Evolutionary conservation across 2,797 vertebrate species (phyloP).

Genomic region (Brotula barbata): DNA sequence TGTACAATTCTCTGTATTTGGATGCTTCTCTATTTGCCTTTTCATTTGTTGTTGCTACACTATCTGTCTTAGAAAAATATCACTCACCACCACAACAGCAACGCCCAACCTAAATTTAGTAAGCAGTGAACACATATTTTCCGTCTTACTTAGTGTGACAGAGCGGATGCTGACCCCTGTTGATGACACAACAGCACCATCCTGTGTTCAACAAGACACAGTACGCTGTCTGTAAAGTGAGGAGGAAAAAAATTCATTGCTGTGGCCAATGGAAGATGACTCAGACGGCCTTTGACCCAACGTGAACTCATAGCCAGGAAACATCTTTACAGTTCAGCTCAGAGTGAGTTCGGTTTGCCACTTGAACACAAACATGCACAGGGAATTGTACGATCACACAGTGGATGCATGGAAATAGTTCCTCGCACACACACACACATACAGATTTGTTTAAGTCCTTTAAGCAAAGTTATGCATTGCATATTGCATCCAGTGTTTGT

Average conservation of each 20-base stretch:
- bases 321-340: not conserved
- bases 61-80: slow-evolving; percentile 52
- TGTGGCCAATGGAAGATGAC: slow-evolving; percentile 14
- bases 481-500: no score
- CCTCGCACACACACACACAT: no score
- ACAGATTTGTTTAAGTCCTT: no score
- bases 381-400: no score
- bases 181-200: slow-evolving; percentile 44
- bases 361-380: not conserved
- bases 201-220: slow-evolving; percentile 31
- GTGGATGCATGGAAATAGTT: no score
- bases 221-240: slow-evolving; percentile 4
- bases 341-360: no score
- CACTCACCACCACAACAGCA: slow-evolving; percentile 61
- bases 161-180: not conserved
- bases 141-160: not conserved
- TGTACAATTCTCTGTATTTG: slow-evolving; percentile 27
- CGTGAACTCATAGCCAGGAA: not conserved
- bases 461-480: no score
- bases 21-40: slow-evolving; percentile 40
- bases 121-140: slow-evolving; percentile 36
- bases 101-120: slow-evolving; percentile 26
- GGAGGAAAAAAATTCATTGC: no score
- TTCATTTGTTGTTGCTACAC: slow-evolving; percentile 45
- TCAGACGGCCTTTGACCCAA: slow-evolving; percentile 24